A percentile compares a stretch with the other conserved stretches of the same genome.
Conservation (phyloP, 2,797 vertebrate species). For the Intellagama lesueurii region DNA sequence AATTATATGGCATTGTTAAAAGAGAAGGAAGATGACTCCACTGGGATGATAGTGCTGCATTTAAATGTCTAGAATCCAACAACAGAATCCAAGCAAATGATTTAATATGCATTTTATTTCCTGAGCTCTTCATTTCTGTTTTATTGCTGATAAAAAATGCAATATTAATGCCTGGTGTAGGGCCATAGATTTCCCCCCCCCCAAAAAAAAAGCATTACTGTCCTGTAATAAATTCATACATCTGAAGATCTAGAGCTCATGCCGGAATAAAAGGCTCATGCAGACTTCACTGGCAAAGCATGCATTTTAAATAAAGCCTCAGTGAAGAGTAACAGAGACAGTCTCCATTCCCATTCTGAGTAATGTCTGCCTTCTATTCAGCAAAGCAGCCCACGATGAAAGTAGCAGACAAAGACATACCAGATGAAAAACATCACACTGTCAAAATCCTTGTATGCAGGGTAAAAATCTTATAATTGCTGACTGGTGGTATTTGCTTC, state of each 20-base stretch:
- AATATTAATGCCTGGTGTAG: conserved; percentile 30
- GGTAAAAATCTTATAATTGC: conserved; percentile 65
- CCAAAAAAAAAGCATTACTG: conserved; percentile 27
- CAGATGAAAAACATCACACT: conserved; percentile 88
- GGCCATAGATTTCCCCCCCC: conserved; percentile 21
- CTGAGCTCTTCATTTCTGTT: neutral
- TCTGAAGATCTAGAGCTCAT: conserved; percentile 52
- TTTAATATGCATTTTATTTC: neutral
- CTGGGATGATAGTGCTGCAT: neutral
- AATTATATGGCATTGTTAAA: neutral
- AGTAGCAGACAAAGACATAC: conserved; percentile 81
- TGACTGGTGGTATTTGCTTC: conserved; percentile 64
- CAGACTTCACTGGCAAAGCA: conserved; percentile 71
- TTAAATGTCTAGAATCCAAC: neutral
- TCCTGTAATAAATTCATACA: conserved; percentile 54
- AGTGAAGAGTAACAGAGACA: conserved; percentile 81
- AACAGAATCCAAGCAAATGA: conserved; percentile 28
- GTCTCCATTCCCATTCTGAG: conserved; percentile 84
- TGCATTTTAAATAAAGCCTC: conserved; percentile 82
- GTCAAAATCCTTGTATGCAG: conserved; percentile 70
- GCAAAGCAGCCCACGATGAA: conserved; percentile 78
- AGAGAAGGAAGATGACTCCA: too few relatives aligned
- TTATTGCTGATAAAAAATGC: neutral
- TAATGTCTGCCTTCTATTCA: conserved; percentile 89
- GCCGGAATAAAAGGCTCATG: conserved; percentile 55